Conservation (phyloP, 2,888 invertebrate genomes). For the Leptogaster cylindrica region DNA sequence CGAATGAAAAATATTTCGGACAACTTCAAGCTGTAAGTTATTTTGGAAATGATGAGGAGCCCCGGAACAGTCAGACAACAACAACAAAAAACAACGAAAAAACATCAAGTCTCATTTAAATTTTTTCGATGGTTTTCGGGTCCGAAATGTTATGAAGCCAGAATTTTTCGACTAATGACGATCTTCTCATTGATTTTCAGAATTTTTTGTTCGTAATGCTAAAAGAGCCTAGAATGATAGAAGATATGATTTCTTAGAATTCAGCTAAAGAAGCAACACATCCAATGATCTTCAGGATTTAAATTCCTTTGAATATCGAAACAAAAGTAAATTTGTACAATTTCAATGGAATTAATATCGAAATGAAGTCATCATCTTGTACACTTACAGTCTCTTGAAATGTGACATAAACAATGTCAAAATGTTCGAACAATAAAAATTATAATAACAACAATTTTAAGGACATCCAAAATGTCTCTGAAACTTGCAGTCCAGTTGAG, state of each 20-base stretch:
- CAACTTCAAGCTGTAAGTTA: slow-evolving; percentile 20
- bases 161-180: slow-evolving; percentile 25
- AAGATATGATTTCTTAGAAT: neutral
- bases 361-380: too few species aligned
- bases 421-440: too few species aligned
- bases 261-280: too few species aligned
- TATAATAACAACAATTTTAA: too few species aligned
- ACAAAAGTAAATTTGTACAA: too few species aligned
- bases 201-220: slow-evolving; percentile 8
- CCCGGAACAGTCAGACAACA: slow-evolving; percentile 1
- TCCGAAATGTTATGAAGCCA: slow-evolving; percentile 7
- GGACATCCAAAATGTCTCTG: too few species aligned
- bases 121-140: slow-evolving; percentile 30
- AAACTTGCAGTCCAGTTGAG: too few species aligned
- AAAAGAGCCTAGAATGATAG: slow-evolving; percentile 2
- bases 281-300: too few species aligned
- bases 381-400: too few species aligned
- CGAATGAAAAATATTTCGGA: neutral
- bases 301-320: neutral
- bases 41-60: slow-evolving; percentile 26
- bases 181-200: slow-evolving; percentile 31
- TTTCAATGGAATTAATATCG: too few species aligned
- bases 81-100: too few species aligned
- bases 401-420: too few species aligned
- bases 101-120: slow-evolving; percentile 37